Base-by-base conservation (phyloP, 2,797 vertebrate species). In the Melanotaenia pygmaea region DNA sequence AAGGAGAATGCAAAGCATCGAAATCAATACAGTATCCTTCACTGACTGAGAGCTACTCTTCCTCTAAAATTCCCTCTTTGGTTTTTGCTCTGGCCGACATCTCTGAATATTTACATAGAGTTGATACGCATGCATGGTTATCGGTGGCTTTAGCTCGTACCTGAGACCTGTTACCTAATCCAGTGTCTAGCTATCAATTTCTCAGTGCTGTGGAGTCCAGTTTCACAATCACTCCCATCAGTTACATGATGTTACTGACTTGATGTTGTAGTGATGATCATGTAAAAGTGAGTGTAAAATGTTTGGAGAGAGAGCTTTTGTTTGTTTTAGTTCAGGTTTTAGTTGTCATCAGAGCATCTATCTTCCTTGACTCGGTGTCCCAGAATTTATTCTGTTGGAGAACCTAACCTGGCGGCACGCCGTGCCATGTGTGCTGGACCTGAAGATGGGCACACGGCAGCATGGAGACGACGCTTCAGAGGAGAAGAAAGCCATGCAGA, bases 1-100 rank as follows among this genome's bases (percentile, higher is more conserved):
- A 98, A 98, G 92, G 97, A 98, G 83, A 97, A 96, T 0, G 95
- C 96, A 1, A 98, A 96, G 88, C 97, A 98, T 65, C 94, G 95
- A 62, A 98, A 96, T 91, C 97, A 98, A 81, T 97, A 98, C 79
- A 99, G 96, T 98, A 98, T 98, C 98, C 96, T 98, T 87, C 28
- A 71, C 11, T 59, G 58, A 24, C 63, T 24, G 24, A 38, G 9
- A 40, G 34, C 24, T 10, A 3, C 24, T 14, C 34, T 3, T 16
- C 9, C 22, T 70, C 20, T 18, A 28, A 28, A 3, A 8, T 26
- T 32, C 4, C 24, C 50, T n/a, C 57, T 59, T 59, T 20, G 5
- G 34, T 38, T 61, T 58, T 61, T 11, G 63, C 5, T 56, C n/a
- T 5, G 4, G 40, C 51, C 51, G 67, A 60, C 40, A 26, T 20